Evolutionary conservation across 2,888 invertebrate genomes (phyloP), one percentile per base, ranked within the genome.

Genomic region (Mylabris sibirica): DNA sequence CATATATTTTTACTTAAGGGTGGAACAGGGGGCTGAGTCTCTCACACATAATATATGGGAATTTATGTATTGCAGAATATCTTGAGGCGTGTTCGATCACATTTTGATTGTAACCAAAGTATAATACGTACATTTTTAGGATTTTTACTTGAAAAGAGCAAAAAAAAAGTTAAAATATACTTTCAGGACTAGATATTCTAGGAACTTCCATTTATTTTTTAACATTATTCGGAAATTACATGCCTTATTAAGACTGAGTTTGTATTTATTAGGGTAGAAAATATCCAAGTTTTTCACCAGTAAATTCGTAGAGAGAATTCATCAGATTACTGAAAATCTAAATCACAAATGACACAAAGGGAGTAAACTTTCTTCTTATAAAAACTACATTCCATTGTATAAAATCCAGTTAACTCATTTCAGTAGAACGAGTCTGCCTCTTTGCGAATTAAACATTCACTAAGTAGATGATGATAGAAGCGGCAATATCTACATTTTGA

Each of bases 1-100:
- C 85, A 85, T 82, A 85, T 84, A 84, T 85, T 85, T 84, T 84
- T 85, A 85, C 84, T 85, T 84, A 85, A 83, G 83, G 81, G 82
- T 78, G 80, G 80, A 80, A 78, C 80, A 74, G 78, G 78, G 75
- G 77, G 66, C 63, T 62, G 73, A 75, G 74, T 76, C 78, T 78
- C 78, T 76, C 78, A 77, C 79, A 79, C 79, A 57, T 24, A 80
- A 82, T 81, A 80, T 83, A 84, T 83, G 76, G 83, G 80, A 84
- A 85, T 85, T 84, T 85, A 84, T 83, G 84, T 82, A 83, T 84
- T 83, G 80, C 80, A 74, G 82, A 83, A 84, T 84, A 82, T 83
- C 83, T 83, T 78, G 78, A 77, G 83, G 84, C 83, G 75, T 77
- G 77, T 79, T 83, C 82, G 81, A 82, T 83, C 83, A 82, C 82